Evolutionary conservation across 2,888 invertebrate genomes (phyloP), one percentile per base, ranked within the genome.

Genomic region (Schizotus pectinicornis): DNA sequence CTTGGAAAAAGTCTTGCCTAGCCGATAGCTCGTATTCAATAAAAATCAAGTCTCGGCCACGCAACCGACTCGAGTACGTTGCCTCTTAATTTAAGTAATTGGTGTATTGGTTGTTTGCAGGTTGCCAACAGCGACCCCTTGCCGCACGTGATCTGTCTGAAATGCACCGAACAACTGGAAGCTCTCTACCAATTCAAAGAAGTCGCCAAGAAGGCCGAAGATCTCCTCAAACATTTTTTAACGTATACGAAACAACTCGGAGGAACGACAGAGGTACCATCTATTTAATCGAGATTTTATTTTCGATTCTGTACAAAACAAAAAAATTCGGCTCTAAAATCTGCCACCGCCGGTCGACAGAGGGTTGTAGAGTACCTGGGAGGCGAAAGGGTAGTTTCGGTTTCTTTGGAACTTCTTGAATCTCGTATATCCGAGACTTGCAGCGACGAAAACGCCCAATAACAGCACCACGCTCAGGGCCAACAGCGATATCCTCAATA

Each of bases 111-210:
- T 13, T 43, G 42, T 62, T 77, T 77, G 71, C 81, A 91, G 91
- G 88, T 91, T 64, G 86, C 89, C 71, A 87, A 89, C 76, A 85
- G 84, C 72, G 92, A 92, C 80, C 84, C 86, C 72, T 83, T 92
- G 76, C 92, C 92, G 68, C 87, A 88, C 70, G 86, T 90, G 70
- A 87, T 92, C 67, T 92, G 92, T 81, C 85, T 86, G 62, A 86
- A 86, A 68, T 92, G 92, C 81, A 86, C 86, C 69, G 85, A 85
- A 73, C 91, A 91, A 77, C 82, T 92, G 72, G 88, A 90, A 77
- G 86, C 88, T 61, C 85, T 91, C 71, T 87, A 88, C 79, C 88
- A 88, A 72, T 92, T 92, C 83, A 87, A 88, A 78, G 88, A 89
- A 76, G 82, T 86, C 67, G 88, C 92, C 74, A 86, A 86, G 71